Evolutionary conservation across 1,140 invertebrate species (phyloP).

Genomic region (Mercenaria mercenaria): DNA sequence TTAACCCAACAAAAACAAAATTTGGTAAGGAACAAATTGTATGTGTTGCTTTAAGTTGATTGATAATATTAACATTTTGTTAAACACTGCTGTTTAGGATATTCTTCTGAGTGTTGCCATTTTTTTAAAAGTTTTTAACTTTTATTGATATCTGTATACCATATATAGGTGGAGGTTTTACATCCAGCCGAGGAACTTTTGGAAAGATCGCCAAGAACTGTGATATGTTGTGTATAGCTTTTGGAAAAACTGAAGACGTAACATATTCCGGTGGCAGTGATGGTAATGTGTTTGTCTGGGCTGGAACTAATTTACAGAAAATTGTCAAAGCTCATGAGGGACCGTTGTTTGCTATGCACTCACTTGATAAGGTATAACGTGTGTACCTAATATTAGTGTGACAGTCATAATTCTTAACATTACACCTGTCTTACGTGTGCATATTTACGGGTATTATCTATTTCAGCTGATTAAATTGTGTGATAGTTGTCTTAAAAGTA

Average conservation of each 20-base stretch:
- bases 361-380: slow-evolving; percentile 81
- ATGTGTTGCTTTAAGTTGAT: too few species aligned
- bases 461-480: neutral
- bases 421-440: too few species aligned
- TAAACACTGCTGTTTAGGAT: too few species aligned
- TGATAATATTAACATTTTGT: too few species aligned
- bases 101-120: too few species aligned
- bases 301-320: slow-evolving; percentile 78
- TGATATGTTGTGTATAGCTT: slow-evolving; percentile 85
- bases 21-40: too few species aligned
- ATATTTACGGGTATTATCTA: neutral
- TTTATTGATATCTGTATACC: neutral
- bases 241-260: slow-evolving; percentile 82
- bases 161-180: slow-evolving; percentile 85
- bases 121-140: too few species aligned
- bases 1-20: too few species aligned
- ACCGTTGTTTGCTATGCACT: slow-evolving; percentile 86
- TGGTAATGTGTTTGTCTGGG: slow-evolving; percentile 85
- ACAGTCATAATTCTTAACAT: too few species aligned
- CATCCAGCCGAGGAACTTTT: slow-evolving; percentile 85
- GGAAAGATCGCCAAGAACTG: slow-evolving; percentile 85
- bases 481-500: too few species aligned
- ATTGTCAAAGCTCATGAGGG: slow-evolving; percentile 86
- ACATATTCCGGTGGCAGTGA: slow-evolving; percentile 85
- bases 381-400: too few species aligned